These are phyloP conservation scores for Acrobasis consociella DNA, from an alignment of 2,888 invertebrate species.

Conservation along the genomic window DNA sequence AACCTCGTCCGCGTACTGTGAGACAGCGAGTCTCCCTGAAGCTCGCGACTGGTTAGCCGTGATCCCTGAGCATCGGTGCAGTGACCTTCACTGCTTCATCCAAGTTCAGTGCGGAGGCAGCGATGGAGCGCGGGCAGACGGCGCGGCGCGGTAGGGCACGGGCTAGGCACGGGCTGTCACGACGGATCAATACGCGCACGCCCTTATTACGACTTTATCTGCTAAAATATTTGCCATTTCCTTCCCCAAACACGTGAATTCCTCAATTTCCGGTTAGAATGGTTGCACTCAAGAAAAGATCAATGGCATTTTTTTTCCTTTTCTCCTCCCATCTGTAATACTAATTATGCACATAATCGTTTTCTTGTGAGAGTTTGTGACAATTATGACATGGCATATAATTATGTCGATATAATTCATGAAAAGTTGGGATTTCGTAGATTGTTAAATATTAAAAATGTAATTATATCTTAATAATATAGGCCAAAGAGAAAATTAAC, in stretches of 20 bases:
- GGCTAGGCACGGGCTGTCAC: slow-evolving; percentile 16
- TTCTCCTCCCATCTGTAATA: no score
- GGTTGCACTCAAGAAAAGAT: no score
- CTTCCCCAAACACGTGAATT: background rate
- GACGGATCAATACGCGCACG: slow-evolving; percentile 12
- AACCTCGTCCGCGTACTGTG: background rate
- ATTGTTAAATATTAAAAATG: no score
- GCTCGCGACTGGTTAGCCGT: slow-evolving; percentile 9
- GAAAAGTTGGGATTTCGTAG: no score
- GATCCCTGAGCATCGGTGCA: slow-evolving; percentile 10
- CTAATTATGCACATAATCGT: no score
- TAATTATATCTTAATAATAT: no score
- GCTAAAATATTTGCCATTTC: slow-evolving; percentile 9
- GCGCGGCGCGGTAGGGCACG: slow-evolving; percentile 8
- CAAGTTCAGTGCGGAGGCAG: slow-evolving; percentile 11
- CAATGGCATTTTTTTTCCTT: no score
- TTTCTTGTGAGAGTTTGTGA: no score
- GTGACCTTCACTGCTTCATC: background rate
- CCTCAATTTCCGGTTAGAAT: no score
- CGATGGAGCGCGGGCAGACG: slow-evolving; percentile 10
- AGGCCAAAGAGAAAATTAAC: no score
- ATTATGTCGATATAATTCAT: no score
- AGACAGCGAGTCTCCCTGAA: slow-evolving; percentile 1
- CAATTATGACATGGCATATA: no score
- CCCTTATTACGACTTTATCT: slow-evolving; percentile 14